Base-by-base conservation (phyloP, 1,140 invertebrate genomes). In the Artemia franciscana region DNA sequence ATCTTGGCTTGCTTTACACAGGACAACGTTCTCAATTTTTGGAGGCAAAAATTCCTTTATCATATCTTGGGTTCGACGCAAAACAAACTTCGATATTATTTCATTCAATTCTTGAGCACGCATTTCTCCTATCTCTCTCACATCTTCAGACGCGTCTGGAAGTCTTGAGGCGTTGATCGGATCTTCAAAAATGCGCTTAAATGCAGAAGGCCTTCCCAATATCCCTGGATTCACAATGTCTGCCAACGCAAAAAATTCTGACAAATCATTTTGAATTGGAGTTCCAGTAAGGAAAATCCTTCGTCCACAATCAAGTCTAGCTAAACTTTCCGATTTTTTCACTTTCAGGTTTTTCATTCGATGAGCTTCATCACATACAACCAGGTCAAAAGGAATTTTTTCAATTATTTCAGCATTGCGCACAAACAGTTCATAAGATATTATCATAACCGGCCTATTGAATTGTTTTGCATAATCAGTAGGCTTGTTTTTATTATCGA, bases 381-480 rank as follows among this genome's bases (percentile, higher is more conserved):
- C 69, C 23, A 83, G 66, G 70, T 83, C 79, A 75, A 85, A 85
- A 7, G 74, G 69, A 9, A 79, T 71, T 24, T 75, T 69, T 60
- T 75, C 73, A 2, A 86, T 70, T 51, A 78, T 72, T 18, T 79
- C 74, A 69, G 74, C 71, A 67, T 73, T 73, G 67, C 80, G 75
- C 0, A 82, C 71, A 67, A 84, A 78, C 79, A 83, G 82, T 72
- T 86, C 84, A 71, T 85, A 85, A 2, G 83, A 85, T 59, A 84
- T 79, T 56, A 86, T 80, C 69, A 85, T 72, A n/a, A 85, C 73
- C 4, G 76, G 73, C 60, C 71, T 70, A 26, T 70, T 69, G 2
- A 69, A 69, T 18, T 74, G 72, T 26, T 78, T 80, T 2, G 69
- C 65, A 70, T 79, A 84, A 62, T 82, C 76, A 69, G 78, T 73